These are phyloP conservation scores for Cyphomyrmex costatus DNA, from an alignment of 1,140 invertebrate genomes.

Conservation along the genomic window DNA sequence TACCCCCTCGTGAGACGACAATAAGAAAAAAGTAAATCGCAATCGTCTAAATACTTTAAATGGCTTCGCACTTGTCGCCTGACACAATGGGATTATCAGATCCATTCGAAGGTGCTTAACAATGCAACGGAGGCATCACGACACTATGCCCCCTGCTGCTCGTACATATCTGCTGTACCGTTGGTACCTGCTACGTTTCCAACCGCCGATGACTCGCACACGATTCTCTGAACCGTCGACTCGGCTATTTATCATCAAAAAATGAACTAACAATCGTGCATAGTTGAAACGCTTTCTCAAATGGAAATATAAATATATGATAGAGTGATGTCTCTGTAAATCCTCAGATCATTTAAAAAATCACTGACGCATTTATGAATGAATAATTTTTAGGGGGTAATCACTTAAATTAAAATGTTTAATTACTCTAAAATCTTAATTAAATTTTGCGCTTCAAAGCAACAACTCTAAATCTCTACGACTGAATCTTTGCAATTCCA, in stretches of 20 bases:
- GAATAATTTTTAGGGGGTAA: too few relatives aligned
- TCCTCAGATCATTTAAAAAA: background rate
- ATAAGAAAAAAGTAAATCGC: constrained; percentile 32
- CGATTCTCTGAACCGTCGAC: constrained; percentile 82
- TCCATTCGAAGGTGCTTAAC: constrained; percentile 79
- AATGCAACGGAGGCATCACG: constrained; percentile 75
- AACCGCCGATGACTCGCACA: constrained; percentile 79
- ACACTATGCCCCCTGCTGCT: constrained; percentile 75
- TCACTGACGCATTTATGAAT: background rate
- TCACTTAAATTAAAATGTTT: background rate
- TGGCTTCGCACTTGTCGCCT: constrained; percentile 81
- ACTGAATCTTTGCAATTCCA: background rate
- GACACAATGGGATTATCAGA: constrained; percentile 76
- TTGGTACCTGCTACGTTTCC: constrained; percentile 32
- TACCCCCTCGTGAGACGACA: too few relatives aligned
- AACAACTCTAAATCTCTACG: background rate
- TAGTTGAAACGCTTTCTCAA: background rate
- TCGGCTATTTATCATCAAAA: constrained; percentile 29
- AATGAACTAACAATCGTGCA: background rate
- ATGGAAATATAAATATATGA: background rate
- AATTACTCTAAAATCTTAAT: background rate
- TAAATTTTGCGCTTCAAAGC: background rate
- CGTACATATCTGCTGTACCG: constrained; percentile 69
- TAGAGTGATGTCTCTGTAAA: background rate
- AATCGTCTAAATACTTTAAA: constrained; percentile 67